A percentile compares a stretch with the other conserved stretches of the same genome.
These are phyloP conservation scores for Centropus unirufus DNA, from an alignment of 2,113 vertebrate genomes.

Conservation along the genomic window DNA sequence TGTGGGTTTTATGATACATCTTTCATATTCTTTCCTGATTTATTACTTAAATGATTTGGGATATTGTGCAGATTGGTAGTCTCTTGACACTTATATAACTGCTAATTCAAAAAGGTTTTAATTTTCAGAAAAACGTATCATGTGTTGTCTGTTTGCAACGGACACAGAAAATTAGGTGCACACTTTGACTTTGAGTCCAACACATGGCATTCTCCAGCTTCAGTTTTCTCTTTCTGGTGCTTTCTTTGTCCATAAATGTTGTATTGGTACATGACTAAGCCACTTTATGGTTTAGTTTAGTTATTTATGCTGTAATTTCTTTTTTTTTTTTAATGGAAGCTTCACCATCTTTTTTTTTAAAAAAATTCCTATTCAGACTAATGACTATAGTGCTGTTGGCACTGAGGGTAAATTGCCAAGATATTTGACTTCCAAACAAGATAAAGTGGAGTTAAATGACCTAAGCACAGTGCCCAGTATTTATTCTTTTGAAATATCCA, in stretches of 20 bases:
- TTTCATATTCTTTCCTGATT: not conserved
- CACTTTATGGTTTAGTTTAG: no score
- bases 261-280: not conserved
- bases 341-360: not conserved
- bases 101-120: not conserved
- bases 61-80: not conserved
- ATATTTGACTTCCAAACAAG: not conserved
- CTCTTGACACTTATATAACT: not conserved
- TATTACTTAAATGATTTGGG: not conserved
- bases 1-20: not conserved
- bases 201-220: not conserved
- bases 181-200: not conserved
- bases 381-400: not conserved
- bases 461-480: not conserved
- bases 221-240: not conserved
- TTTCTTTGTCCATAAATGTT: not conserved
- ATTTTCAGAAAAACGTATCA: not conserved
- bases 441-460: not conserved
- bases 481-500: not conserved
- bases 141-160: not conserved
- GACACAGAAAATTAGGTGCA: not conserved
- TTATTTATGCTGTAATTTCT: not conserved
- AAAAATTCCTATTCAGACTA: fast-evolving
- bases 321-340: not conserved
- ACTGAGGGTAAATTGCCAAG: not conserved